Evolutionary conservation across 2,797 vertebrate species (phyloP).

Genomic region (Delichon dasypus): DNA sequence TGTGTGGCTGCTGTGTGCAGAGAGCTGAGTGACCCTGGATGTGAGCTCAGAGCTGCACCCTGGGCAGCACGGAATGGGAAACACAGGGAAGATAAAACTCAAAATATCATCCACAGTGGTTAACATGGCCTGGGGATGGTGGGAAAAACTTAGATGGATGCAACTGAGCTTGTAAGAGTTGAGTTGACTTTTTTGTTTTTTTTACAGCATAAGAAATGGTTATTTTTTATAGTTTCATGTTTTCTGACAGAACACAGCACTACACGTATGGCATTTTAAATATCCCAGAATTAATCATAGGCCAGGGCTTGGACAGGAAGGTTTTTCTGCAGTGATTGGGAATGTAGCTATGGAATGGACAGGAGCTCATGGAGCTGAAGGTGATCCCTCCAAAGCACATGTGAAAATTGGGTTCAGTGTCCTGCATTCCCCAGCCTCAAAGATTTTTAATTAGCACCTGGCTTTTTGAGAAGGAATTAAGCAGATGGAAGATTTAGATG

Average conservation of each 20-base stretch:
- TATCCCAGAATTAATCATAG: background rate
- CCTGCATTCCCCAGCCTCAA: background rate
- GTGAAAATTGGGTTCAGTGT: background rate
- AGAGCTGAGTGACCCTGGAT: background rate
- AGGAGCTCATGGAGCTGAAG: background rate
- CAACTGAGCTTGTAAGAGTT: rapidly evolving
- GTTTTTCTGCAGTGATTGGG: background rate
- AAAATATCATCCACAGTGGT: background rate
- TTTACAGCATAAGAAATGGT: background rate
- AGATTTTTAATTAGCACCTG: background rate
- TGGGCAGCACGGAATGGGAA: background rate
- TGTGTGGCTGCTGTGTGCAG: background rate
- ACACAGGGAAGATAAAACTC: background rate
- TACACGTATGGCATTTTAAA: background rate
- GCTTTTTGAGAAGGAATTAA: background rate
- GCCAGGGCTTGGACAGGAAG: too few relatives aligned
- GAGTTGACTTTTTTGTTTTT: background rate
- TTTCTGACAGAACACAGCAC: background rate
- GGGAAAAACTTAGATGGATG: background rate
- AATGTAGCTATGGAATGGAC: background rate
- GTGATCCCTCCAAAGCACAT: background rate
- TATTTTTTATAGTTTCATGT: background rate
- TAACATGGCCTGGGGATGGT: background rate
- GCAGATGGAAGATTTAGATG: background rate
- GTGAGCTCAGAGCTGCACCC: background rate